Percentiles rank a stretch among this genome's conserved stretches.
Evolutionary conservation across 2,113 vertebrate genomes (phyloP).

Genomic region (Sapajus apella): DNA sequence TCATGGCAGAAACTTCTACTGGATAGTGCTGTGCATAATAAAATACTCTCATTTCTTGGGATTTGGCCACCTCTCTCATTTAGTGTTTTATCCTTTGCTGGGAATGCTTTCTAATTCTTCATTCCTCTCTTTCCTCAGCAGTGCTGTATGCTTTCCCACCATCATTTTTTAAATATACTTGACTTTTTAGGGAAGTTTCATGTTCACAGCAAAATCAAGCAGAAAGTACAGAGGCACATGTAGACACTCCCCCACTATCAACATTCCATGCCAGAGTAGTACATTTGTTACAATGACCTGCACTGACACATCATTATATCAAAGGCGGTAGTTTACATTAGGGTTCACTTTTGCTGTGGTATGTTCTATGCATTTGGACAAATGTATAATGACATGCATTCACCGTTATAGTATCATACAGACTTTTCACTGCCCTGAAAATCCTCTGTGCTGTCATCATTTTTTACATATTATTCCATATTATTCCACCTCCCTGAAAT

Average conservation of each 20-base stretch:
- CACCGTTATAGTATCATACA: not conserved
- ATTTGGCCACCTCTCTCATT: slow-evolving; percentile 9
- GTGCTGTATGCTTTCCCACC: not conserved
- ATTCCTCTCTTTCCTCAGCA: not conserved
- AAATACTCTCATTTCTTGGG: not conserved
- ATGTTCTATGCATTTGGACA: not conserved
- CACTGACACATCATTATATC: not conserved
- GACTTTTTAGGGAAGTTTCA: slow-evolving; percentile 1
- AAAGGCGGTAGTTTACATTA: not conserved
- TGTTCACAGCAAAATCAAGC: not conserved
- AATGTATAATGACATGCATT: not conserved
- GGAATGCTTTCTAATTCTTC: not conserved
- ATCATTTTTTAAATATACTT: not conserved
- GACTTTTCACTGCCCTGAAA: not conserved
- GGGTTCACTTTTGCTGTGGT: not conserved
- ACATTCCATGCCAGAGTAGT: not conserved
- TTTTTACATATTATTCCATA: not conserved
- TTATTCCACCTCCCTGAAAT: not conserved
- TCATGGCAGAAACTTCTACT: not conserved
- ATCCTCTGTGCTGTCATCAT: not conserved
- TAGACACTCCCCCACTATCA: not conserved
- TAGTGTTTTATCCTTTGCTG: not conserved
- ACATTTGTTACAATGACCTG: not conserved
- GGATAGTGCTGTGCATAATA: not conserved
- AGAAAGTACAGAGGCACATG: not conserved